A percentile compares a stretch with the other conserved stretches of the same genome.
Evolutionary conservation across 2,797 vertebrate species (phyloP).

Genomic region (Jordanella pulchra): DNA sequence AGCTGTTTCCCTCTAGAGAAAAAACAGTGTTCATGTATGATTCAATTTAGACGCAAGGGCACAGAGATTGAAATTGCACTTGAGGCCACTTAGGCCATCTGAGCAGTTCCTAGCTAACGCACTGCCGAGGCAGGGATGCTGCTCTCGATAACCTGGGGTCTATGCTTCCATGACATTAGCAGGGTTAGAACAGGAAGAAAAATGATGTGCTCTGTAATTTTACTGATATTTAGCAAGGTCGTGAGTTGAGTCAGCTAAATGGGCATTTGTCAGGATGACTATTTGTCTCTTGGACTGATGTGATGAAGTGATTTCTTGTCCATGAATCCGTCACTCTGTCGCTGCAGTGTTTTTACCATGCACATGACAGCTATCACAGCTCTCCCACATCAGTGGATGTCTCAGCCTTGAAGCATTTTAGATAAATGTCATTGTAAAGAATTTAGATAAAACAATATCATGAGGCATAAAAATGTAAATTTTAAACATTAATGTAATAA

Average conservation of each 20-base stretch:
- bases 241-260: conserved; percentile 9
- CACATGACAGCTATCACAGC: conserved; percentile 34
- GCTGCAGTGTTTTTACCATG: neutral
- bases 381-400: conserved; percentile 28
- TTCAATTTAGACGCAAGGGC: conserved; percentile 68
- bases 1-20: conserved; percentile 46
- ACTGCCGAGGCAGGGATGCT: conserved; percentile 25
- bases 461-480: neutral
- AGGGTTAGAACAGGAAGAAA: conserved; percentile 4
- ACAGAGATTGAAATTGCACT: conserved; percentile 61
- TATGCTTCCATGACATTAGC: conserved; percentile 14
- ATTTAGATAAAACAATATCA: neutral
- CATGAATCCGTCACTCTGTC: conserved; percentile 10
- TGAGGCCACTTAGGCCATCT: conserved; percentile 58
- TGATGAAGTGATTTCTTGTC: conserved; percentile 23
- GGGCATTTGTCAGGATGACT: conserved; percentile 15
- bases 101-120: conserved; percentile 56
- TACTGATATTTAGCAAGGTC: conserved; percentile 32
- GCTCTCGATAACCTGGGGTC: conserved; percentile 41
- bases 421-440: conserved; percentile 32
- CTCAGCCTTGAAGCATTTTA: conserved; percentile 15
- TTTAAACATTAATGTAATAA: neutral
- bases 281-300: conserved; percentile 2
- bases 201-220: conserved; percentile 13
- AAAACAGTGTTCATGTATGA: conserved; percentile 49